Evolutionary conservation across 1,140 invertebrate genomes (phyloP), one percentile per base, ranked within the genome.

Genomic region (Acromyrmex echinatior): DNA sequence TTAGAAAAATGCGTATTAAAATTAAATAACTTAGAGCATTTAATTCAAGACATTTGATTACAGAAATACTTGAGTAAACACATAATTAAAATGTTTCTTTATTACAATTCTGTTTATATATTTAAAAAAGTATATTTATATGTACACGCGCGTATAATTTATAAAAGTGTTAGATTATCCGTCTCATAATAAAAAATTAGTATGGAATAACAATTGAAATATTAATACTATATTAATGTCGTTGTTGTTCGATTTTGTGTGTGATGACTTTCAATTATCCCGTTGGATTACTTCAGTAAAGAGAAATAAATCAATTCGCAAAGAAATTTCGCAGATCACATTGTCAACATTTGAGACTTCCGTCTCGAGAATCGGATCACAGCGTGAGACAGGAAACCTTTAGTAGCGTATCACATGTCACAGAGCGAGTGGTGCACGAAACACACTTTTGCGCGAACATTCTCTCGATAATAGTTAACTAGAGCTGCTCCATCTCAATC

Each of bases 321-420:
- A 77, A 45, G 3, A 45, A 76, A 77, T 0, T 5, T 53, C 51
- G n/a, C 56, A 62, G 35, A 77, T 77, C 56, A 45, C 35, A 45
- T 77, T n/a, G 56, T 62, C n/a, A 77, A 62, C 56, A 16, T 39
- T 45, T 14, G 14, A 31, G 62, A 35, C 45, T 53, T 31, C 18
- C 3, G 39, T 31, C 77, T 51, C 28, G 10, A 66, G 62, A 80
- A 66, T 66, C 77, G 62, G 77, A 80, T 65, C 51, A 53, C 62
- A 21, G 63, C 12, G 28, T 68, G 49, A 68, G 62, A 80, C 63
- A 21, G 14, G 49, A 80, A 58, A 70, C 14, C 35, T 81, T 71
- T 62, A 28, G 31, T 60, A 21, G 65, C n/a, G 51, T 81, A 81
- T 81, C 79, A 81, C 35, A 9, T 81, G 51, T 81, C 53, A 60